Evolutionary conservation across 1,140 invertebrate genomes (phyloP), one percentile per base, ranked within the genome.

Genomic region (Lordiphosa stackelbergi): DNA sequence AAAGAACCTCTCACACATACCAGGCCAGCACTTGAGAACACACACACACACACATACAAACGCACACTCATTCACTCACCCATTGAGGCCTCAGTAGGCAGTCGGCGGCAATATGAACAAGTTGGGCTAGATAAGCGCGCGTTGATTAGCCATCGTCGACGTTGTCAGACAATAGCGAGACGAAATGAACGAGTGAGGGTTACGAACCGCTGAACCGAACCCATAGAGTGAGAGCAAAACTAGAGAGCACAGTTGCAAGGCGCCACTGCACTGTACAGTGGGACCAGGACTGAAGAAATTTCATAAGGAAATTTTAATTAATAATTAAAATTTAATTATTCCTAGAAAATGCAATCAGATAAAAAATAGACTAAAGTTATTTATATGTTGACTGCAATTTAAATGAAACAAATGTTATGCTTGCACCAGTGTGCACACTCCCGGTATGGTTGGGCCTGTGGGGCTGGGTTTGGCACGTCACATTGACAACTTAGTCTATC

Each of bases 111-210:
- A 12, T 36, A 28, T 49, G 46, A 59, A 56, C 54, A 69, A 61
- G 74, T 57, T 73, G 28, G 73, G 55, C 69, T 73, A 77, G 73
- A 77, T 77, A 77, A 77, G 73, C 69, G 69, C 54, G 63, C 73
- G 64, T 69, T 77, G 73, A 77, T 77, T 77, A 77, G 73, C 72
- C 28, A 31, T 5, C 48, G 66, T 8, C 28, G 24, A 28, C 53
- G 31, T 60, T 43, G 64, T 64, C 63, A 69, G 61, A 77, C 73
- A 77, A 77, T 78, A 73, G 73, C 69, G 59, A 78, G 69, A 73
- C 46, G 34, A 69, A 73, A 73, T 68, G 64, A 73, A 69, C 58
- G 68, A 71, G 60, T 43, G 48, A 31, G 51, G 43, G 57, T 58
- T 48, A 34, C 55, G 7, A 31, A 31, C 28, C 28, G 22, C 22